A percentile compares a stretch with the other conserved stretches of the same genome.
Evolutionary conservation across 2,113 vertebrate genomes (phyloP).

Genomic region (Laticauda laticaudata): DNA sequence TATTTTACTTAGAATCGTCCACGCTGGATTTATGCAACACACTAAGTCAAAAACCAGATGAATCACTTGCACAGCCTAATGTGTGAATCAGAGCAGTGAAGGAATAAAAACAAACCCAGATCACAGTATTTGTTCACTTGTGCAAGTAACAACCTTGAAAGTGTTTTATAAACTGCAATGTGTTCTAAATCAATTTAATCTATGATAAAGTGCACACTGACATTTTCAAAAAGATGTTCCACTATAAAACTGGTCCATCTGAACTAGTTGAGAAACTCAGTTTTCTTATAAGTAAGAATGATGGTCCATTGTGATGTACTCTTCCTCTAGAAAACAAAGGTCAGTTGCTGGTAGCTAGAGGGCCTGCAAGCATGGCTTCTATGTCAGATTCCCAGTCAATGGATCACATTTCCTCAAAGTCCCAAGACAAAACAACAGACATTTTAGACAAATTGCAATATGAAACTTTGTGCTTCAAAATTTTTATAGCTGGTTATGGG

Average conservation of each 20-base stretch:
- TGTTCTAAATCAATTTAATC: neutral
- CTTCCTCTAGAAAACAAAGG: neutral
- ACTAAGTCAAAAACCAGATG: neutral
- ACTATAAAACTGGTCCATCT: neutral
- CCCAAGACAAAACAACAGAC: neutral
- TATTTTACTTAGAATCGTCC: too few relatives aligned
- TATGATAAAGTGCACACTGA: neutral
- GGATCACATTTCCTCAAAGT: neutral
- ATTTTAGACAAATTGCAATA: neutral
- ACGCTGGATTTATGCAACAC: neutral
- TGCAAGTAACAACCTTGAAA: neutral
- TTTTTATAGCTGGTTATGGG: neutral
- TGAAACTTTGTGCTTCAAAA: neutral
- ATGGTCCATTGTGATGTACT: neutral
- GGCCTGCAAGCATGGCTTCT: neutral
- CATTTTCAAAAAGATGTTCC: neutral
- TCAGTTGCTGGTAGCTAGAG: neutral
- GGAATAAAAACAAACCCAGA: neutral
- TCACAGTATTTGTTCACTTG: neutral
- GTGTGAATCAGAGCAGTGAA: neutral
- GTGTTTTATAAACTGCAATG: neutral
- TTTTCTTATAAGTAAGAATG: neutral
- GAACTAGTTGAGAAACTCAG: neutral
- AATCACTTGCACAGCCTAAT: neutral
- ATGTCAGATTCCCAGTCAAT: neutral